Conservation (phyloP, 2,888 invertebrate species). For the Cosmia trapezina region DNA sequence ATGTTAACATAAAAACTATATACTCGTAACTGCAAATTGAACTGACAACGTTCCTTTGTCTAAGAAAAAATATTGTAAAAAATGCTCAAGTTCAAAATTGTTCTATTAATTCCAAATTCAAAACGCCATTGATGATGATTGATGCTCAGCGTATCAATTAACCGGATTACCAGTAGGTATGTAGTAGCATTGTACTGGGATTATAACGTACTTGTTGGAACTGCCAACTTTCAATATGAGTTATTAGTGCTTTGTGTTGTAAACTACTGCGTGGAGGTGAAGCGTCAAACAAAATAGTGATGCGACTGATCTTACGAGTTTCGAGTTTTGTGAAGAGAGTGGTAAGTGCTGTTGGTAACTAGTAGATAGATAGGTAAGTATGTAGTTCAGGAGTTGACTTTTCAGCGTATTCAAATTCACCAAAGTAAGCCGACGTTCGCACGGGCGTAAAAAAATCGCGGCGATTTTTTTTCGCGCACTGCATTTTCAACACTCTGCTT, state of each 20-base stretch:
- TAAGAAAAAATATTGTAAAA: conserved; percentile 6
- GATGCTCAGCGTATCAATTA: conserved; percentile 70
- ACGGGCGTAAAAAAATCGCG: too few species aligned
- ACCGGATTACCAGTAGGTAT: conserved; percentile 45
- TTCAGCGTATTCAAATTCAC: not conserved
- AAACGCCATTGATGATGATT: conserved; percentile 70
- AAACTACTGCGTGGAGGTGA: conserved; percentile 16
- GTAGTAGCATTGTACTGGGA: conserved; percentile 50
- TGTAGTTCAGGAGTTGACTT: too few species aligned
- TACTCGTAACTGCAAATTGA: conserved; percentile 23
- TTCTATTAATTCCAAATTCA: conserved; percentile 53
- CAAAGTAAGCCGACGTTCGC: too few species aligned
- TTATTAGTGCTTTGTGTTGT: conserved; percentile 57
- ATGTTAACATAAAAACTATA: conserved; percentile 10
- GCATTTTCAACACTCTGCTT: too few species aligned
- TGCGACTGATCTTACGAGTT: not conserved
- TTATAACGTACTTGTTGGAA: conserved; percentile 49
- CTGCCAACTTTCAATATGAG: conserved; percentile 55
- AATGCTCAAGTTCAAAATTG: conserved; percentile 28
- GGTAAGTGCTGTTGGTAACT: not conserved
- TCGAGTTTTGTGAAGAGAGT: not conserved
- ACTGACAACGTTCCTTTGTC: not conserved
- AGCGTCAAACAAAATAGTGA: conserved; percentile 30
- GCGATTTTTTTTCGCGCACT: too few species aligned
- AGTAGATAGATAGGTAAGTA: not conserved